Conservation (phyloP, 2,797 vertebrate genomes). For the Danionella dracula region DNA sequence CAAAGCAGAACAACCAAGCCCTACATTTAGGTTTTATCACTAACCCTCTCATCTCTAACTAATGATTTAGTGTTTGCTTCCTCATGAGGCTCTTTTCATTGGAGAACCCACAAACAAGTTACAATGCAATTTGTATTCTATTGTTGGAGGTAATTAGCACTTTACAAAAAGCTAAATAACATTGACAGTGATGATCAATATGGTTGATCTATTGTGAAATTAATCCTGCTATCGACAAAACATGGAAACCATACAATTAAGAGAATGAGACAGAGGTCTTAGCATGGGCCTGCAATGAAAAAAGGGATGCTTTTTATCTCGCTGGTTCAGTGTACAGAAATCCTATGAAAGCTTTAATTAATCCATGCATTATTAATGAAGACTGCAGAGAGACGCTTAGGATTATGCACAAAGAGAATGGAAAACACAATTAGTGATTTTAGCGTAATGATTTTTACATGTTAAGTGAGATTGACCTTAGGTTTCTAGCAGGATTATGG, state of each 20-base stretch:
- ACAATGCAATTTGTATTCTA: slow-evolving; percentile 77
- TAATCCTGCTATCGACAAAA: slow-evolving; percentile 76
- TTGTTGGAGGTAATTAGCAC: slow-evolving; percentile 76
- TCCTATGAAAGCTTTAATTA: slow-evolving; percentile 81
- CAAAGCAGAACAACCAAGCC: too few relatives aligned
- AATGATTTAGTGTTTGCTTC: slow-evolving; percentile 63
- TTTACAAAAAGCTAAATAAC: slow-evolving; percentile 76
- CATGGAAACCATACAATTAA: slow-evolving; percentile 77
- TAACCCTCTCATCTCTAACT: background rate
- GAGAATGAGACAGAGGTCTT: slow-evolving; percentile 38
- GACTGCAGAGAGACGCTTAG: slow-evolving; percentile 62
- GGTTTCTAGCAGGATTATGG: too few relatives aligned
- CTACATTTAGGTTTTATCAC: too few relatives aligned
- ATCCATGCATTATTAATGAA: slow-evolving; percentile 87
- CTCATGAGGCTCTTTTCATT: slow-evolving; percentile 56
- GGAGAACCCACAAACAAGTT: slow-evolving; percentile 71
- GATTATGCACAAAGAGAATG: slow-evolving; percentile 70
- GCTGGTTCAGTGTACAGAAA: slow-evolving; percentile 71
- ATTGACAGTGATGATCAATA: slow-evolving; percentile 75
- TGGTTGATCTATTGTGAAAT: slow-evolving; percentile 79
- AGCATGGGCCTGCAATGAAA: slow-evolving; percentile 50
- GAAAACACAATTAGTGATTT: slow-evolving; percentile 80
- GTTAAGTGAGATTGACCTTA: too few relatives aligned
- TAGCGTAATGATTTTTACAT: slow-evolving; percentile 71
- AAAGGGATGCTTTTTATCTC: slow-evolving; percentile 75